Conservation (phyloP, 2,113 vertebrate genomes). For the Lampris megalopsis region DNA sequence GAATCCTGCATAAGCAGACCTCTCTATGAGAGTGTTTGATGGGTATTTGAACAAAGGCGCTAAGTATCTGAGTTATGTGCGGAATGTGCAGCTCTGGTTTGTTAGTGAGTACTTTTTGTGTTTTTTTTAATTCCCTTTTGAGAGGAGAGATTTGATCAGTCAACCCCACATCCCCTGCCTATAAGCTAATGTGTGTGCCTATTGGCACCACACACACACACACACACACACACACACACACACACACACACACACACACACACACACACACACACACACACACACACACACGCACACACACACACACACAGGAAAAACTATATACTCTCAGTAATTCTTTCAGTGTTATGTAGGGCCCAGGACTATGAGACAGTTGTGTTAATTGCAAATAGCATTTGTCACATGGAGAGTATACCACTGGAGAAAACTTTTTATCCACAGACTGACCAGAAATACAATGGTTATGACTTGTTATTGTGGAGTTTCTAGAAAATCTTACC, state of each 20-base stretch:
- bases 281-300: slow-evolving; percentile 1
- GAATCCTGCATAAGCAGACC: slow-evolving; percentile 59
- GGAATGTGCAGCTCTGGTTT: slow-evolving; percentile 85
- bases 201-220: background rate
- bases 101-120: slow-evolving; percentile 66
- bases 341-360: background rate
- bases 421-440: background rate
- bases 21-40: slow-evolving; percentile 81
- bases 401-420: background rate
- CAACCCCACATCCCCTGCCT: background rate
- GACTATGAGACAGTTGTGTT: background rate
- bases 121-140: slow-evolving; percentile 37
- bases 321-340: background rate
- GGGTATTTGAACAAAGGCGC: slow-evolving; percentile 86
- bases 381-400: background rate
- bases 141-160: slow-evolving; percentile 28
- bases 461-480: background rate
- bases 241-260: background rate
- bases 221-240: background rate
- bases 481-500: slow-evolving; percentile 80
- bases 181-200: background rate
- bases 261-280: slow-evolving; percentile 13
- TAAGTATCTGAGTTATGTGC: slow-evolving; percentile 84
- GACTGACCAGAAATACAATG: slow-evolving; percentile 14
- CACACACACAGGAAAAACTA: background rate